Percentiles rank a stretch among this genome's conserved stretches.
phyloP scores from a whole-genome alignment of 2,797 vertebrate genomes.

The Apogon hyalosoma region DNA sequence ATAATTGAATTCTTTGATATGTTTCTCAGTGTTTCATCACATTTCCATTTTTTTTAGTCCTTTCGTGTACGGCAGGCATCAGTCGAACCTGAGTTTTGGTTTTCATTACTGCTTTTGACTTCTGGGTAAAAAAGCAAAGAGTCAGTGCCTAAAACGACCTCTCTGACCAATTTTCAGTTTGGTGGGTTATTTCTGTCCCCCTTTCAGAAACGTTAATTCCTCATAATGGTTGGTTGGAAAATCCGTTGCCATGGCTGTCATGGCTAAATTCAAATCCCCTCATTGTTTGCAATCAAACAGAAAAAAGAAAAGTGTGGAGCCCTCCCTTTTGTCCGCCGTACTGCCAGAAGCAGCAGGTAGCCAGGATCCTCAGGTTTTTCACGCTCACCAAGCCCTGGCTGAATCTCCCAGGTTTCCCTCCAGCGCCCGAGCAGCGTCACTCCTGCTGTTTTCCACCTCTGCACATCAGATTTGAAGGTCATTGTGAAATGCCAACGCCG shows the following conservation, averaged over 20 bases:
- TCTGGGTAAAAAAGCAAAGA: conserved; percentile 5
- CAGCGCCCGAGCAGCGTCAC: conserved; percentile 43
- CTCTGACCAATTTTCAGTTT: conserved; percentile 2
- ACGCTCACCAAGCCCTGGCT: conserved; percentile 49
- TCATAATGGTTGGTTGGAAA: conserved; percentile 50
- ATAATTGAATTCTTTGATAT: not conserved
- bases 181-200: conserved; percentile 14
- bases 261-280: conserved; percentile 73
- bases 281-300: conserved; percentile 77
- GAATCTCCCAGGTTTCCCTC: conserved; percentile 31
- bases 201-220: conserved; percentile 48
- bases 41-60: too few species aligned
- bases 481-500: conserved; percentile 56
- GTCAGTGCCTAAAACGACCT: conserved; percentile 41
- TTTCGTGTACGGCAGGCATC: not conserved
- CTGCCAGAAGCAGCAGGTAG: conserved; percentile 84
- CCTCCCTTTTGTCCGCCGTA: conserved; percentile 58
- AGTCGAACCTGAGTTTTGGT: conserved; percentile 3
- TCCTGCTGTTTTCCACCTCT: conserved; percentile 70
- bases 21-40: too few species aligned
- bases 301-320: conserved; percentile 57
- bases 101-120: conserved; percentile 25
- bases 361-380: conserved; percentile 77
- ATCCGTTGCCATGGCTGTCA: conserved; percentile 75
- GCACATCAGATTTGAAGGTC: conserved; percentile 65